Base-by-base conservation (phyloP, 2,797 vertebrate species). In the Amazona ochrocephala region DNA sequence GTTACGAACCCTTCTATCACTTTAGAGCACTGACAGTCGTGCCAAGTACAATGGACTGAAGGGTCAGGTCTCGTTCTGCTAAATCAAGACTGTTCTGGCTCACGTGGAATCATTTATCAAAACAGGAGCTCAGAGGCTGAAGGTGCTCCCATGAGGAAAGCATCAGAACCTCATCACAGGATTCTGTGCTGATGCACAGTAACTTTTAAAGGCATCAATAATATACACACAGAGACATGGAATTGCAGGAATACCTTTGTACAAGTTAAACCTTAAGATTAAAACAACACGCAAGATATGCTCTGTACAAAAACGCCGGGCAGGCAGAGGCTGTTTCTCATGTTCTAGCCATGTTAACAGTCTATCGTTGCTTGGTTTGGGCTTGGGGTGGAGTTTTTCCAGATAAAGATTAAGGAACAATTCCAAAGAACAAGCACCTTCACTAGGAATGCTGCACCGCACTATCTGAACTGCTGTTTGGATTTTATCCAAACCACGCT, bases 1-100 rank as follows among this genome's bases (percentile, higher is more conserved):
- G 9, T 26, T 39, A 4, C 4, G 16, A 16, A 30, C 27, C 39
- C n/a, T 50, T 15, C 29, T 23, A 6, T 32, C 64, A 2, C 48
- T 18, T 2, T 0, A 6, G 11, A 82, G 75, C 58, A 11, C 0
- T 10, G 37, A 5, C 4, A 64, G 48, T 17, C 32, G 1, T 5
- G 32, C 47, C 70, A 29, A 51, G 62, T n/a, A 22, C 27, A 6
- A 10, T 0, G 14, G 48, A 18, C 2, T 3, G 47, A 45, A 58
- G 54, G 68, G 54, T 10, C 22, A 12, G 29, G 24, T 45, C 84
- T 41, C 7, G 0, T 32, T 53, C 47, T 51, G 34, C 22, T 65
- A 15, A 11, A 54, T 44, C 72, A 13, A 34, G 15, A 47, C 8
- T 12, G n/a, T 4, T 47, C 18, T 41, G 26, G 42, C n/a, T 77